Conservation (phyloP, 2,888 invertebrate species). For the Incurvaria masculella region DNA sequence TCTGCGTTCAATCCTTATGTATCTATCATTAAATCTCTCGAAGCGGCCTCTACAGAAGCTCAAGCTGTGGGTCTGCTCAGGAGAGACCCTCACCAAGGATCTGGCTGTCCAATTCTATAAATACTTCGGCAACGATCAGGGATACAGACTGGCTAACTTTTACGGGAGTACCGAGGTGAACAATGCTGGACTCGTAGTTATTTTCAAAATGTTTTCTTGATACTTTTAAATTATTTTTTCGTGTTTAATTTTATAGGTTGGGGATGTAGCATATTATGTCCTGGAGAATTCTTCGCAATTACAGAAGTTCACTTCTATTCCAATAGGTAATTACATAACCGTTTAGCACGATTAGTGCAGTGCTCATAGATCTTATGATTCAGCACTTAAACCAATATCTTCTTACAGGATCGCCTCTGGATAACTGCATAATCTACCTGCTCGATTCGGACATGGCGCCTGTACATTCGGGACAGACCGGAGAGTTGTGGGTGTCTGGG, state of each 20-base stretch:
- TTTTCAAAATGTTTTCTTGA: too few species aligned
- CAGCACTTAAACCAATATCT: too few species aligned
- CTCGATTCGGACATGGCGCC: conserved; percentile 71
- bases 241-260: too few species aligned
- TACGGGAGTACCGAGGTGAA: conserved; percentile 92
- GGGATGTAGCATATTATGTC: conserved; percentile 80
- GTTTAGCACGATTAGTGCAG: too few species aligned
- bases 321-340: conserved; percentile 80
- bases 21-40: conserved; percentile 59
- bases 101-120: conserved; percentile 74
- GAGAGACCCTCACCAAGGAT: conserved; percentile 72
- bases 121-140: conserved; percentile 60
- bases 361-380: too few species aligned
- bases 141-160: conserved; percentile 75
- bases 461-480: conserved; percentile 69
- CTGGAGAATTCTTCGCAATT: conserved; percentile 61
- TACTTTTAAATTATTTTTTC: too few species aligned
- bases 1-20: conserved; percentile 74
- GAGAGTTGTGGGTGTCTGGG: conserved; percentile 82
- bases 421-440: conserved; percentile 79
- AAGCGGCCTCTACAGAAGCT: conserved; percentile 55
- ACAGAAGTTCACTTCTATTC: conserved; percentile 64
- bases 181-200: too few species aligned
- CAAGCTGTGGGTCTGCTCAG: conserved; percentile 83
- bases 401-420: conserved; percentile 64